Conservation (phyloP, 2,113 vertebrate genomes). For the Pachycephala philippinensis region DNA sequence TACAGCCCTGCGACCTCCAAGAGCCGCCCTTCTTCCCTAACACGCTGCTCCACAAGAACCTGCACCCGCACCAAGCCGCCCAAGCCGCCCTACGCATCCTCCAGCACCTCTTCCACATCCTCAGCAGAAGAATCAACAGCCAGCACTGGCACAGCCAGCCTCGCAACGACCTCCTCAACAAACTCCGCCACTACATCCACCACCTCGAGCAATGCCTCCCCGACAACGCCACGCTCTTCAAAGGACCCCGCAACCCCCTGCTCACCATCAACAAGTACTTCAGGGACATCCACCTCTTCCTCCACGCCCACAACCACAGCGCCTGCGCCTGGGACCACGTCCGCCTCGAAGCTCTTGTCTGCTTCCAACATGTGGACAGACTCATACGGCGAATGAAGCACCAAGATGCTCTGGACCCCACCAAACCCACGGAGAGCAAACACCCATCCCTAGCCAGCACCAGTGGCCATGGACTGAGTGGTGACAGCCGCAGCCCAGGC, state of each 20-base stretch:
- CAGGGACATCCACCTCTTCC: neutral
- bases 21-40: neutral
- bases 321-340: neutral
- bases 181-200: neutral
- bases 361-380: neutral
- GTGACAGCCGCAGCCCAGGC: neutral
- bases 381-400: neutral
- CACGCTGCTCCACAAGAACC: neutral
- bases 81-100: neutral
- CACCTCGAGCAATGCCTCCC: neutral
- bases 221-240: accelerated
- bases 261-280: neutral
- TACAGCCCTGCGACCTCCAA: neutral
- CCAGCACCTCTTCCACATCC: neutral
- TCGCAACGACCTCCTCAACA: neutral
- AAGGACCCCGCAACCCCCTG: neutral
- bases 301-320: neutral
- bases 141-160: neutral
- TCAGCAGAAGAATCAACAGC: accelerated
- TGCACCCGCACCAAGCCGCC: neutral
- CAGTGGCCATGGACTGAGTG: accelerated
- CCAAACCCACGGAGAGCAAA: accelerated
- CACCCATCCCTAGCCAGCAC: accelerated
- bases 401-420: neutral
- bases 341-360: neutral